Evolutionary conservation across 2,888 invertebrate genomes (phyloP).

Genomic region (Dioctria rufipes): DNA sequence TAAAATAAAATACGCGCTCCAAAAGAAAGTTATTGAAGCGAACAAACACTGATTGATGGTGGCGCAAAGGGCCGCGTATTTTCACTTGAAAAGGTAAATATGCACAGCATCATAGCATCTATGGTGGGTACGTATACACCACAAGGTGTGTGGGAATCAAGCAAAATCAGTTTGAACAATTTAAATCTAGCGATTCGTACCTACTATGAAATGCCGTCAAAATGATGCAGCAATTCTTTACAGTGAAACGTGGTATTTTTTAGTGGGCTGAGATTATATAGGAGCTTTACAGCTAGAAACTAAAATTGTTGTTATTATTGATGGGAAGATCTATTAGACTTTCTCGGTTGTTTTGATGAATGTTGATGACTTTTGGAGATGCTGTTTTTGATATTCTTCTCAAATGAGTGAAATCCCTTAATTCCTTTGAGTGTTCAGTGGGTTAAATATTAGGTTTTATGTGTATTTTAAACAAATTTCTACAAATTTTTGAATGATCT

Average conservation of each 20-base stretch:
- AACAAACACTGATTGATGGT: constrained; percentile 24
- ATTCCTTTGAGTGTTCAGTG: too few species aligned
- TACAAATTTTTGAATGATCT: too few species aligned
- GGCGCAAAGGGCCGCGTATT: constrained; percentile 18
- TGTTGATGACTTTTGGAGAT: too few species aligned
- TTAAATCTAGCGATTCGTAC: constrained; percentile 20
- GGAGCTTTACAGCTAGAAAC: not conserved
- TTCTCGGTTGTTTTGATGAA: too few species aligned
- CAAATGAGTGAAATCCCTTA: too few species aligned
- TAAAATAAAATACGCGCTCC: not conserved
- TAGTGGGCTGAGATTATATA: not conserved
- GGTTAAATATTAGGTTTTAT: too few species aligned
- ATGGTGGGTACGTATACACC: not conserved
- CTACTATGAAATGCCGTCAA: not conserved
- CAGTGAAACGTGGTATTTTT: constrained; percentile 1
- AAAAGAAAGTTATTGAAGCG: constrained; percentile 43
- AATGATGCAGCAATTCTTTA: not conserved
- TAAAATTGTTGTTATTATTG: constrained; percentile 17
- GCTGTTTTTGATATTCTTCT: too few species aligned
- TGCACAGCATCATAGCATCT: too few species aligned
- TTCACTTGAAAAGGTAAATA: constrained; percentile 39
- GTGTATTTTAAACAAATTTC: too few species aligned
- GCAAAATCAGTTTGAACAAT: not conserved
- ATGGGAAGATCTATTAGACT: not conserved
- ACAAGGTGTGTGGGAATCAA: constrained; percentile 27